These are phyloP conservation scores for Microplitis mediator DNA, from an alignment of 1,140 invertebrate species.

Conservation along the genomic window DNA sequence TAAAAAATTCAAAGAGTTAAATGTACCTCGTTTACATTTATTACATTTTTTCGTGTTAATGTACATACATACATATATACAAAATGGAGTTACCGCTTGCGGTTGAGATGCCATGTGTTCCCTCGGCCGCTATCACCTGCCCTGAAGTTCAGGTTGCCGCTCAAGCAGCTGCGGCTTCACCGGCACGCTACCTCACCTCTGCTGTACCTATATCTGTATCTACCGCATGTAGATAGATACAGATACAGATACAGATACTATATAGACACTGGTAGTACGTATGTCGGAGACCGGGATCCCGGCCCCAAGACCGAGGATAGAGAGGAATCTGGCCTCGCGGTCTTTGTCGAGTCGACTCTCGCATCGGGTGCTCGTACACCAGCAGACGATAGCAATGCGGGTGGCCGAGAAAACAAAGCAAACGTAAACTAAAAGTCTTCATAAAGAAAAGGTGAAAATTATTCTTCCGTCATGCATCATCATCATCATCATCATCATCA, in stretches of 20 bases:
- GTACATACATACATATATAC: neutral
- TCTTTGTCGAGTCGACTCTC: neutral
- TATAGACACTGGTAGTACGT: too few relatives aligned
- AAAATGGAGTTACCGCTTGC: neutral
- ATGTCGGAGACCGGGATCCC: too few relatives aligned
- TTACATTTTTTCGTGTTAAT: too few relatives aligned
- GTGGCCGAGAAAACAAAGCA: neutral
- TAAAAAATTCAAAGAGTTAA: too few relatives aligned
- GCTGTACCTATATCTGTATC: neutral
- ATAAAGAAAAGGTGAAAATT: too few relatives aligned
- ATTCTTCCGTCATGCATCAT: too few relatives aligned
- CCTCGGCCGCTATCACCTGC: neutral
- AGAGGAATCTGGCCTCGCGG: neutral
- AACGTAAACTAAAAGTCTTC: neutral
- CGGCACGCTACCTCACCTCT: too few relatives aligned
- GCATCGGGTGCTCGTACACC: too few relatives aligned
- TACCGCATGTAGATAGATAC: neutral
- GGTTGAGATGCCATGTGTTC: conserved; percentile 3
- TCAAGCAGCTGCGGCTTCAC: too few relatives aligned
- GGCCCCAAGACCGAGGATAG: neutral
- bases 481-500: too few relatives aligned
- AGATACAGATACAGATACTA: too few relatives aligned
- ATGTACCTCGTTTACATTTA: too few relatives aligned
- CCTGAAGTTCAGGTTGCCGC: neutral
- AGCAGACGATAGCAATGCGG: neutral